phyloP scores from a whole-genome alignment of 2,888 invertebrate genomes.

The Elaeidobius kamerunicus region DNA sequence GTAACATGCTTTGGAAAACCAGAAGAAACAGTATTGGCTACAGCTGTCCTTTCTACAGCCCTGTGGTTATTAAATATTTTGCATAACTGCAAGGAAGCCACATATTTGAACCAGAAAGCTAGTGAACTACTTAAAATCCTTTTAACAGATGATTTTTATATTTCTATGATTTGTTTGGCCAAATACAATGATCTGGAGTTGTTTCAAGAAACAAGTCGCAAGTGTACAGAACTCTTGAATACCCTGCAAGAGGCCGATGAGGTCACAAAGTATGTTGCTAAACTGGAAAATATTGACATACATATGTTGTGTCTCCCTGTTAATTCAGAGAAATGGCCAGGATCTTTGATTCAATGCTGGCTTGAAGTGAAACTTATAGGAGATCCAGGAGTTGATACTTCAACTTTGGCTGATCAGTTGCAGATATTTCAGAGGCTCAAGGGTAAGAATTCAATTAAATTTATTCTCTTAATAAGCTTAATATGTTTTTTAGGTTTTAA shows the following conservation, averaged over 20 bases:
- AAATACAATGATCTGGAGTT: conserved; percentile 72
- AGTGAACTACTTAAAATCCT: conserved; percentile 60
- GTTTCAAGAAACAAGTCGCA: conserved; percentile 54
- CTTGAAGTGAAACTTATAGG: conserved; percentile 80
- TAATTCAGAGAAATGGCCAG: conserved; percentile 43
- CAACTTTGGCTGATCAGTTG: conserved; percentile 76
- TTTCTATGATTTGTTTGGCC: conserved; percentile 80
- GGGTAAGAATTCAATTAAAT: too few relatives aligned
- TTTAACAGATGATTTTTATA: conserved; percentile 62
- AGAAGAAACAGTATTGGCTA: conserved; percentile 83
- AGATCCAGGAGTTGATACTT: conserved; percentile 81
- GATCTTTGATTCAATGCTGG: conserved; percentile 61
- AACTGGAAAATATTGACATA: conserved; percentile 41
- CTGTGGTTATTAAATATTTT: conserved; percentile 80
- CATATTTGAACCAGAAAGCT: conserved; percentile 63
- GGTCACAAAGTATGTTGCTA: conserved; percentile 36
- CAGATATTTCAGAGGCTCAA: conserved; percentile 82
- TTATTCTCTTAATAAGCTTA: too few relatives aligned
- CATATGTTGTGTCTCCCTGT: conserved; percentile 38
- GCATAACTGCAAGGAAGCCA: conserved; percentile 49
- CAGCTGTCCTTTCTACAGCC: conserved; percentile 76
- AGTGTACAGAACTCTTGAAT: conserved; percentile 70
- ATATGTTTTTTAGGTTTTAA: conserved; percentile 58
- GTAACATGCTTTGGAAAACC: conserved; percentile 75
- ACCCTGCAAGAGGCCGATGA: conserved; percentile 43